Conservation (phyloP, 2,888 invertebrate species). For the Tipula helvola region DNA sequence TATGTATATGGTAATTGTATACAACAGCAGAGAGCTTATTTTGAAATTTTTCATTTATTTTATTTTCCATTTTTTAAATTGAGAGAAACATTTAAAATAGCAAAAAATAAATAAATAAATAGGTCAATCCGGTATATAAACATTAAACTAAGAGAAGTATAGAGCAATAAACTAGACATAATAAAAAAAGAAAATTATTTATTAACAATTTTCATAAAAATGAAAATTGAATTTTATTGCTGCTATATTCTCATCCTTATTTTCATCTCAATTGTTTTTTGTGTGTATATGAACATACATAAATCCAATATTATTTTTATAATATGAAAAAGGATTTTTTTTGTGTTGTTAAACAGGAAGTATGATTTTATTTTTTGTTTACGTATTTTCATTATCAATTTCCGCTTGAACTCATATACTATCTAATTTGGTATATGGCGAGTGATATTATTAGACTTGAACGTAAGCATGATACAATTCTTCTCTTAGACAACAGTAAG, state of each 20-base stretch:
- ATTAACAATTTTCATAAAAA: neutral
- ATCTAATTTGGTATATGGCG: neutral
- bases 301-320: neutral
- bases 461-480: neutral
- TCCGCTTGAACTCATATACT: neutral
- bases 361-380: neutral
- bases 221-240: neutral
- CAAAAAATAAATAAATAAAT: neutral
- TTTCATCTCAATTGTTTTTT: neutral
- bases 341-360: neutral
- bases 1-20: neutral
- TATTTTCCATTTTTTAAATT: neutral
- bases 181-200: neutral
- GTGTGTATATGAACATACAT: neutral
- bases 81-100: neutral
- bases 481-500: too few species aligned
- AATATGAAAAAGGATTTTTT: neutral
- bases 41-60: neutral
- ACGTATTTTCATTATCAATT: neutral
- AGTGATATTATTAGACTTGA: neutral
- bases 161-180: neutral
- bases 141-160: neutral
- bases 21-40: neutral
- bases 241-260: neutral
- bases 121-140: neutral